Percentiles rank a stretch among this genome's conserved stretches.
Conservation (phyloP, 2,888 invertebrate species). For the Entomobrya multifasciata region DNA sequence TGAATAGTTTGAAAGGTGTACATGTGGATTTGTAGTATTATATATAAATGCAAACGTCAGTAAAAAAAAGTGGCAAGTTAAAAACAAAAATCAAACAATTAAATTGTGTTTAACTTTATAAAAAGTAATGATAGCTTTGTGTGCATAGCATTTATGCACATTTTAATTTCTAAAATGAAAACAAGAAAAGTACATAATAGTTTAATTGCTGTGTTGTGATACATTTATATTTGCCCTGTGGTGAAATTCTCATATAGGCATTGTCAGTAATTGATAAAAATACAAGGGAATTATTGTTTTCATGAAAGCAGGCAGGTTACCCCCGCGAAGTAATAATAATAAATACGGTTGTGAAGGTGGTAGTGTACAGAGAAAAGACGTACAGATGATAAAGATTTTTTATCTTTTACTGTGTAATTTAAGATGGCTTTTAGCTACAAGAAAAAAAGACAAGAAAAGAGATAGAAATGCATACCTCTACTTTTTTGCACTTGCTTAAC, state of each 20-base stretch:
- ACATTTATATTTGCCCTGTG: slow-evolving; percentile 1
- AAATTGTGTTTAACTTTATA: not conserved
- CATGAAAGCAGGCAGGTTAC: slow-evolving; percentile 48
- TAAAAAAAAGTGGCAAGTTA: not conserved
- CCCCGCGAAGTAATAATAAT: slow-evolving; percentile 19
- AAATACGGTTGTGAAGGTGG: no score
- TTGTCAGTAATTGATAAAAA: slow-evolving; percentile 13
- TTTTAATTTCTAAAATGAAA: slow-evolving; percentile 26
- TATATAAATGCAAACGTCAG: not conserved
- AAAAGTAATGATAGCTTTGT: slow-evolving; percentile 2
- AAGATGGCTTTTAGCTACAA: slow-evolving; percentile 47
- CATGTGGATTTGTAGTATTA: not conserved
- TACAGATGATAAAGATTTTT: slow-evolving; percentile 13
- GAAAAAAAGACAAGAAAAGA: not conserved
- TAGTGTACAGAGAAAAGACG: not conserved
- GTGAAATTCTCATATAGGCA: slow-evolving; percentile 28
- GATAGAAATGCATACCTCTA: no score
- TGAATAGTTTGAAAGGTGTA: not conserved
- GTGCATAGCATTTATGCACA: slow-evolving; percentile 19
- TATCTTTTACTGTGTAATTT: slow-evolving; percentile 34
- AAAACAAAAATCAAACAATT: not conserved
- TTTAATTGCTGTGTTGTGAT: not conserved
- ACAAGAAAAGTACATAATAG: no score
- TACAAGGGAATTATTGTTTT: slow-evolving; percentile 32
- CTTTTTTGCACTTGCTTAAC: slow-evolving; percentile 9